These are phyloP conservation scores for Amphimallon solstitiale DNA, from an alignment of 2,888 invertebrate species.

Conservation along the genomic window DNA sequence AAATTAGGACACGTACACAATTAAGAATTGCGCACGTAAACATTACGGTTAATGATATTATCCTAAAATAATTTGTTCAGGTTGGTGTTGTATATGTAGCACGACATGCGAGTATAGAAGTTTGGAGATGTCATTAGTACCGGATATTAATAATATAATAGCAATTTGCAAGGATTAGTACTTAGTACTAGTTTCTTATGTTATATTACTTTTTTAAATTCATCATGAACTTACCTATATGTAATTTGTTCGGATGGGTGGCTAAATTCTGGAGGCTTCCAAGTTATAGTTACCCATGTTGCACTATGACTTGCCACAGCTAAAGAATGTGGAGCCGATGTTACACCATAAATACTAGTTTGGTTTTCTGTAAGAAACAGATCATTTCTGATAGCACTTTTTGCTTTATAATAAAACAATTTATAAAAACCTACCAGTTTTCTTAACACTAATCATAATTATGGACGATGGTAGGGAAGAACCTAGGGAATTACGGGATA, in stretches of 20 bases:
- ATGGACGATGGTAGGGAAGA: conserved; percentile 85
- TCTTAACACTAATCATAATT: conserved; percentile 77
- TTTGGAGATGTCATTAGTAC: too few species aligned
- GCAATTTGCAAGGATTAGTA: too few species aligned
- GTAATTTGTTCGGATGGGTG: conserved; percentile 81
- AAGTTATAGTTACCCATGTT: conserved; percentile 82
- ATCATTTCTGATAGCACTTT: conserved; percentile 10
- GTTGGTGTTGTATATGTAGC: too few species aligned
- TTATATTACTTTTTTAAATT: too few species aligned
- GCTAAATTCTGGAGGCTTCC: conserved; percentile 88
- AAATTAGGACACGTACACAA: too few species aligned
- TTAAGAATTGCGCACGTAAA: too few species aligned
- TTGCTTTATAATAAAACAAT: conserved; percentile 46
- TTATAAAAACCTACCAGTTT: conserved; percentile 63
- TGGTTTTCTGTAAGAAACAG: conserved; percentile 9
- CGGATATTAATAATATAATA: too few species aligned
- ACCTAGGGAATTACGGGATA: conserved; percentile 80
- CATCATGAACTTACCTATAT: conserved; percentile 70
- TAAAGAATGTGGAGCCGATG: conserved; percentile 84
- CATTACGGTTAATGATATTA: too few species aligned
- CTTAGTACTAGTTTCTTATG: too few species aligned
- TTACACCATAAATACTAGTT: conserved; percentile 71
- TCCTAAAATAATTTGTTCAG: too few species aligned
- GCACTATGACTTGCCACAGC: conserved; percentile 83
- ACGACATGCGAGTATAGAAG: too few species aligned